A percentile compares a stretch with the other conserved stretches of the same genome.
Conservation (phyloP, 2,888 invertebrate genomes). For the Fissipunctia ypsillon region DNA sequence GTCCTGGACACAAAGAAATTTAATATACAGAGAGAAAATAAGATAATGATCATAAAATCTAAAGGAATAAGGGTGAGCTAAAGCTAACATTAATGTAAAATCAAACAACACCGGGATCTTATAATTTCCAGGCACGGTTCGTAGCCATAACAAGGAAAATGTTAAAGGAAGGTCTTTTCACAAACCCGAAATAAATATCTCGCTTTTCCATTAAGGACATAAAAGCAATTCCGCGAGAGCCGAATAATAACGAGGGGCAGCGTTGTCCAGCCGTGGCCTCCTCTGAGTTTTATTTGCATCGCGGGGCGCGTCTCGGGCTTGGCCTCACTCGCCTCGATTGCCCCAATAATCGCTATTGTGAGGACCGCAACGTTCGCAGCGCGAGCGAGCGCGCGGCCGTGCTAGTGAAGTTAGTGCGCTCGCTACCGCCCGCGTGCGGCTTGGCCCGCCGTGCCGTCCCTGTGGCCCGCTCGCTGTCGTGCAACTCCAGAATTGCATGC, state of each 20-base stretch:
- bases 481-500: conserved; percentile 86
- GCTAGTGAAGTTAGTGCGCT: conserved; percentile 60
- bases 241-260: conserved; percentile 90
- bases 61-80: conserved; percentile 39
- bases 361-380: conserved; percentile 70
- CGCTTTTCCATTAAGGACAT: conserved; percentile 89
- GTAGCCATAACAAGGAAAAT: conserved; percentile 81
- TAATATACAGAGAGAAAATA: conserved; percentile 8
- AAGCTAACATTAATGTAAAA: conserved; percentile 69
- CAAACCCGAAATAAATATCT: conserved; percentile 88
- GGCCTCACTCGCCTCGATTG: conserved; percentile 81
- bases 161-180: conserved; percentile 81
- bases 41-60: conserved; percentile 32
- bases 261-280: conserved; percentile 86
- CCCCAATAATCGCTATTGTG: conserved; percentile 87
- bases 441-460: conserved; percentile 33
- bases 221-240: conserved; percentile 89
- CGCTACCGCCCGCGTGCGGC: conserved; percentile 34
- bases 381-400: conserved; percentile 61
- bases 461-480: conserved; percentile 72
- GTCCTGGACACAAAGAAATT: conserved; percentile 1
- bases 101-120: conserved; percentile 74
- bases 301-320: conserved; percentile 81
- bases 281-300: conserved; percentile 89
- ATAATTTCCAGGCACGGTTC: conserved; percentile 78